Evolutionary conservation across 2,113 vertebrate genomes (phyloP), one percentile per base, ranked within the genome.

Genomic region (Periophthalmus modestus): DNA sequence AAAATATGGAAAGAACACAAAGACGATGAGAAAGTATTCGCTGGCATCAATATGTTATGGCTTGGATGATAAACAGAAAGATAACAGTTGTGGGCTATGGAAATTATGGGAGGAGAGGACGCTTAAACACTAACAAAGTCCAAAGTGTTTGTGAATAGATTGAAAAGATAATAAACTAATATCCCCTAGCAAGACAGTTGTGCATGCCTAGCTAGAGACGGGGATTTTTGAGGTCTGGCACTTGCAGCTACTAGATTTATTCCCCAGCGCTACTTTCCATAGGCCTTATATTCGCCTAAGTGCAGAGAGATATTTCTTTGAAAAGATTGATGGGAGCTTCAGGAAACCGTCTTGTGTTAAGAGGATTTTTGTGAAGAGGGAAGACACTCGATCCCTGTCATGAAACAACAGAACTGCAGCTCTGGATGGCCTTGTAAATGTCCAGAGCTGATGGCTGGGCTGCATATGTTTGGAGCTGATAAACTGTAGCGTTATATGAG

Each of bases 191-290:
- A 65, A 82, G 83, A 88, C 71, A 80, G 87, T 79, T 61, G 28
- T 9, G 1, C 77, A 85, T 90, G 91, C 87, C 75, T 81, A 36
- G 47, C 81, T 77, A 5, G 66, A 85, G 77, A 87, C 66, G 72
- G 72, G 82, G 84, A 88, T 89, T 82, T 86, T 78, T 89, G 87
- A 88, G 91, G 89, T 90, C 92, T 90, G 87, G 80, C 86, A n/a
- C 78, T 80, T 85, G 87, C 77, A 71, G 3, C 82, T 72, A 66
- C 74, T 68, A 79, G 81, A 91, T 89, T 87, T 89, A 87, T 88
- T 89, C 78, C 70, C 81, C 67, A 70, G 78, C 55, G 71, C 66
- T 52, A 15, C 61, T 79, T 76, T 52, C 50, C 66, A 72, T 78
- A 67, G 65, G 69, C 57, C 50, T 66, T 36, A 62, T 66, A 50